A percentile compares a stretch with the other conserved stretches of the same genome.
Evolutionary conservation across 2,888 invertebrate species (phyloP).

Genomic region (Sphaerophoria rueppellii): DNA sequence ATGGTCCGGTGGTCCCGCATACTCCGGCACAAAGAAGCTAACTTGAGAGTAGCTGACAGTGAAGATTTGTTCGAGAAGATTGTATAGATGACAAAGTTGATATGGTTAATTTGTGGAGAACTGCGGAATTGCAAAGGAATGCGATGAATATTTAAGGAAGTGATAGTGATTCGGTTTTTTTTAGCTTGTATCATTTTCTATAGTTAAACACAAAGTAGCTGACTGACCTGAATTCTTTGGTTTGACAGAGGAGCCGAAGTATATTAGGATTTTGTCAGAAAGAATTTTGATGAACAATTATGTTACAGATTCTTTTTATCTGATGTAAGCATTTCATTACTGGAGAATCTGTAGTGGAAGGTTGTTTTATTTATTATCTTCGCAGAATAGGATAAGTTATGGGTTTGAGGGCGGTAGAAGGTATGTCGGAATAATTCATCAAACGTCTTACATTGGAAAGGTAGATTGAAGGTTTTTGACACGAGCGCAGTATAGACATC

Average conservation of each 20-base stretch:
- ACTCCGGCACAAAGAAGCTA: conserved; percentile 15
- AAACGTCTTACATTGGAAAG: too few species aligned
- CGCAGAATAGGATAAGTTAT: too few species aligned
- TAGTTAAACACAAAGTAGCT: neutral
- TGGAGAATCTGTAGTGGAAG: neutral
- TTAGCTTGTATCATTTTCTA: neutral
- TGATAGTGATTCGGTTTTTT: conserved; percentile 5
- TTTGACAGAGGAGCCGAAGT: neutral
- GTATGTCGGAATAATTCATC: too few species aligned
- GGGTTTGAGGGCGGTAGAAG: too few species aligned
- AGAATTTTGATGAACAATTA: conserved; percentile 22
- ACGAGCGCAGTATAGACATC: too few species aligned
- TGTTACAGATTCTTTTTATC: neutral
- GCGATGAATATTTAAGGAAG: conserved; percentile 34
- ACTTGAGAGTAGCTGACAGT: conserved; percentile 58
- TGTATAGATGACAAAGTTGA: conserved; percentile 65
- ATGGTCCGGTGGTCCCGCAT: too few species aligned
- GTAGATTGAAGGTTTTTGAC: too few species aligned
- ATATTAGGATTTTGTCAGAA: conserved; percentile 23
- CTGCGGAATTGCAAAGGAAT: conserved; percentile 35
- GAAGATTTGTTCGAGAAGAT: conserved; percentile 64
- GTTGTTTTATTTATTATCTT: neutral
- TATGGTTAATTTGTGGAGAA: conserved; percentile 71
- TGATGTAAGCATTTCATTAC: conserved; percentile 12
- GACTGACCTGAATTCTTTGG: conserved; percentile 29